Conservation (phyloP, 2,888 invertebrate species). For the Hoplodrina ambigua region DNA sequence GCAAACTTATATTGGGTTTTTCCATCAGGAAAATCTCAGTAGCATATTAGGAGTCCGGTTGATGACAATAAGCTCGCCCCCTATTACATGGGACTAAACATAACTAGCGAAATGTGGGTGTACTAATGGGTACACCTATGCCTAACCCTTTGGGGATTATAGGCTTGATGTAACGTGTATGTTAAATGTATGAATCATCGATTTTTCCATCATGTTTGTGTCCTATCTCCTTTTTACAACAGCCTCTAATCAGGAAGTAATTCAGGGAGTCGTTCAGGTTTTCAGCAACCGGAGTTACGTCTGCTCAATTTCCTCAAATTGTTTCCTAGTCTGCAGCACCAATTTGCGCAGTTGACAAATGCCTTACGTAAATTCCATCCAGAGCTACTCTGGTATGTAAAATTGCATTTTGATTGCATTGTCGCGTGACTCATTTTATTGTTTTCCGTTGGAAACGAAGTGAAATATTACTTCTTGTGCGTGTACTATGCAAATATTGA, state of each 20-base stretch:
- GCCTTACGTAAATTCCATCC: constrained; percentile 34
- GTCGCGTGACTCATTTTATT: constrained; percentile 52
- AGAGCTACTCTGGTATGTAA: constrained; percentile 21
- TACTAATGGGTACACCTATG: too few species aligned
- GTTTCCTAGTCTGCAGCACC: constrained; percentile 13
- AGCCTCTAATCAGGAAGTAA: not conserved
- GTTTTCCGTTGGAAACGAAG: constrained; percentile 32
- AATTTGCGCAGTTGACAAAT: constrained; percentile 43
- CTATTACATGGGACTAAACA: too few species aligned
- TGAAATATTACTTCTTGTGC: constrained; percentile 38
- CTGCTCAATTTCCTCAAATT: constrained; percentile 16
- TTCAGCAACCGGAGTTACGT: constrained; percentile 19
- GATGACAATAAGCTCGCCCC: too few species aligned
- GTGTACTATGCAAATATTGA: constrained; percentile 39
- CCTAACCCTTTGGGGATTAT: too few species aligned
- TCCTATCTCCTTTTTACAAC: not conserved
- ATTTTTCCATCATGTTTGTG: too few species aligned
- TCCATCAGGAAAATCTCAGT: too few species aligned
- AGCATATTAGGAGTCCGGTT: too few species aligned
- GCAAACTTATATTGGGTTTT: too few species aligned
- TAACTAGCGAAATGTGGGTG: too few species aligned
- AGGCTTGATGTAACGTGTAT: too few species aligned
- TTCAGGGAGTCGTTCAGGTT: not conserved
- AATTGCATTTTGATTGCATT: constrained; percentile 51
- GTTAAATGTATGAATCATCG: not conserved